A percentile compares a stretch with the other conserved stretches of the same genome.
phyloP scores from a whole-genome alignment of 1,140 invertebrate genomes.

The Holotrichia oblita region DNA sequence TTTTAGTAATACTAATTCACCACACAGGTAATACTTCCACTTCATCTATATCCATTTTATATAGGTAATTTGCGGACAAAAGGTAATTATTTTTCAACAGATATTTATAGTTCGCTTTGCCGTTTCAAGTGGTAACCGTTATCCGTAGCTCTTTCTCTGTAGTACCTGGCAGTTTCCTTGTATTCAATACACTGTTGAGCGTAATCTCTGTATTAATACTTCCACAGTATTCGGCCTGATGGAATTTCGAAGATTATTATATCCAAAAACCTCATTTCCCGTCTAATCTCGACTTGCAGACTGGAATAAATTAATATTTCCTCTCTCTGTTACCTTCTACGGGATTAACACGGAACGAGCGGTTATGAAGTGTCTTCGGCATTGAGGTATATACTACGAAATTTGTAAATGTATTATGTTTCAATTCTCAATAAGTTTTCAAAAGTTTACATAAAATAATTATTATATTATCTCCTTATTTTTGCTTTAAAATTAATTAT shows the following conservation, averaged over 20 bases:
- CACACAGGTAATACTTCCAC: too few species aligned
- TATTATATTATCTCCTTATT: too few species aligned
- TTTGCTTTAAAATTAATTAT: too few species aligned
- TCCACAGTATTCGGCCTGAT: not conserved
- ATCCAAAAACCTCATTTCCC: not conserved
- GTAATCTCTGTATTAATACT: not conserved
- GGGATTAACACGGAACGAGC: not conserved
- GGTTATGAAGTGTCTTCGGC: not conserved
- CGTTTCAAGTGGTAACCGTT: not conserved
- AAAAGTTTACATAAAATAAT: too few species aligned
- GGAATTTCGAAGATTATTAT: not conserved
- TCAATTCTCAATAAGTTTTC: too few species aligned
- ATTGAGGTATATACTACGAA: too few species aligned
- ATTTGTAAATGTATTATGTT: too few species aligned
- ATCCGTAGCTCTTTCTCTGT: not conserved
- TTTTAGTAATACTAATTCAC: too few species aligned
- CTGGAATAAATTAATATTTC: conserved; percentile 3
- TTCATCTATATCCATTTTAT: too few species aligned
- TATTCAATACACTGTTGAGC: not conserved
- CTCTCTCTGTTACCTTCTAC: not conserved
- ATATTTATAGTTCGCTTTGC: not conserved
- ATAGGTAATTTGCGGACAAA: too few species aligned
- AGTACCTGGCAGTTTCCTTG: not conserved
- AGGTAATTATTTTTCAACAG: too few species aligned
- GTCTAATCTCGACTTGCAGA: not conserved